Percentiles rank a stretch among this genome's conserved stretches.
Conservation (phyloP, 2,797 vertebrate species). For the Alauda arvensis region DNA sequence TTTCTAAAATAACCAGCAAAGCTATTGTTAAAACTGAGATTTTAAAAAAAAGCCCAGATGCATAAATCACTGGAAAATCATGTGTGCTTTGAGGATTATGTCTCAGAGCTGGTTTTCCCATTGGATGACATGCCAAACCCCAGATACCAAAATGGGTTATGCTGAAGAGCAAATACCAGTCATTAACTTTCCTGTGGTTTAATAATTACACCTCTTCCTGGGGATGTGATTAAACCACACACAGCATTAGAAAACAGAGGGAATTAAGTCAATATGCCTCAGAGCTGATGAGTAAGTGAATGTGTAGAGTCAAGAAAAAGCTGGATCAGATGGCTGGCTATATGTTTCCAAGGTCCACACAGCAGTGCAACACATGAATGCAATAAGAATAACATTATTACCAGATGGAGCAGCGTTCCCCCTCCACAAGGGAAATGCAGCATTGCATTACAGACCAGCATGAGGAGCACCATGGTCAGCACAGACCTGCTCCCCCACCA, state of each 20-base stretch:
- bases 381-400: conserved; percentile 50
- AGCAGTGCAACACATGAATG: conserved; percentile 47
- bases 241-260: conserved; percentile 59
- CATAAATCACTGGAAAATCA: conserved; percentile 58
- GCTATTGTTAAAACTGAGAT: conserved; percentile 29
- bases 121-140: conserved; percentile 58
- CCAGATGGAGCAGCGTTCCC: background rate
- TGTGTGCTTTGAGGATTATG: conserved; percentile 39
- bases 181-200: conserved; percentile 72
- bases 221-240: conserved; percentile 68
- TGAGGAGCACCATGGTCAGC: background rate
- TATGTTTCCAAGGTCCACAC: background rate
- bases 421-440: background rate
- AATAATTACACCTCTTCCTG: conserved; percentile 71
- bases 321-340: conserved; percentile 53
- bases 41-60: background rate
- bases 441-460: conserved; percentile 10
- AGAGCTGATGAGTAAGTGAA: conserved; percentile 51
- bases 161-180: conserved; percentile 61
- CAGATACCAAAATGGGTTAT: conserved; percentile 63
- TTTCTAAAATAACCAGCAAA: conserved; percentile 31
- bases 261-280: conserved; percentile 61
- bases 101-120: conserved; percentile 52
- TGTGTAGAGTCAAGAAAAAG: background rate
- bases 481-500: background rate